Base-by-base conservation (phyloP, 2,888 invertebrate genomes). In the Tachina grossa region DNA sequence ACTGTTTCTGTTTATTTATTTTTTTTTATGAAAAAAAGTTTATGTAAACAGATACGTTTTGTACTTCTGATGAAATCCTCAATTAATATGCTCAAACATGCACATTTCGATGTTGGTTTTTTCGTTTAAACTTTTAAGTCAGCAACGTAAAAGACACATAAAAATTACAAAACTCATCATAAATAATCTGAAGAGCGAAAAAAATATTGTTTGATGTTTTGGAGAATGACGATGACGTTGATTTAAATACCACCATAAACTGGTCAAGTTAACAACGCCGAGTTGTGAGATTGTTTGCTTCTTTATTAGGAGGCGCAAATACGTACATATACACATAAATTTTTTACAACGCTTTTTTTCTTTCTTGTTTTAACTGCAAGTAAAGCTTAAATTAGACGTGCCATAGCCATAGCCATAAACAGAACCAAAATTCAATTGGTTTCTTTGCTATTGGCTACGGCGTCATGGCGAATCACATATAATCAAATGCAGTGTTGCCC, bases 21-120 rank as follows among this genome's bases (percentile, higher is more conserved):
- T 3, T 39, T 66, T 53, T 57, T 61, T 69, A 13, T 79, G 43
- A 11, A 6, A 66, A 39, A 51, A 31, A 31, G 6, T 31, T 31
- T 31, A 10, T 19, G 22, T 65, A 55, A 78, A 78, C 68, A 51
- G 57, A 76, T 69, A 78, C 51, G 59, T 75, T 66, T 83, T 59
- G 57, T 59, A 66, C 14, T 71, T 83, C n/a, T 66, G 83, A 72
- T 78, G 83, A 78, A 77, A 83, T 83, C 66, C 77, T 72, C 72
- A 72, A 77, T 83, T 78, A 83, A 83, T 77, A 83, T 83, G 83
- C 77, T 77, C 19, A 57, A 66, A 72, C 83, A 83, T 83, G 83
- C 71, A 77, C 76, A 55, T 55, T 66, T 47, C 14, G n/a, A n/a
- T n/a, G 8, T 59, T 13, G 4, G 11, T 49, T n/a, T 22, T 43